phyloP scores from a whole-genome alignment of 2,797 vertebrate genomes.

The Sarcoramphus papa region DNA sequence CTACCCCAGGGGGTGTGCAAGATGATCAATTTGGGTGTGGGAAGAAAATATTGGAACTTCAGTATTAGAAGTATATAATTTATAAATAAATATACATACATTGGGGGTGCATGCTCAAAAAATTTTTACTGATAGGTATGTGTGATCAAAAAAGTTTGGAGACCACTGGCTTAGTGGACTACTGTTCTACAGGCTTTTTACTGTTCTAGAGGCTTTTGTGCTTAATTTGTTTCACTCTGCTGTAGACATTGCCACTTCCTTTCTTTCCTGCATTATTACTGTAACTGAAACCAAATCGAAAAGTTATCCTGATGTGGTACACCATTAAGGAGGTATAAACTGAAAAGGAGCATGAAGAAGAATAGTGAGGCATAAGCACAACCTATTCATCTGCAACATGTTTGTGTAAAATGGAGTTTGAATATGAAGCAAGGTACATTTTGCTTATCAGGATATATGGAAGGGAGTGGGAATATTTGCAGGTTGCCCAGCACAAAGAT shows the following conservation, averaged over 20 bases:
- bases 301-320: neutral
- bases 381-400: neutral
- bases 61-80: neutral
- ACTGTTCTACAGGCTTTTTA: neutral
- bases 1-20: neutral
- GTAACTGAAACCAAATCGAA: neutral
- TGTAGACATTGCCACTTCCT: neutral
- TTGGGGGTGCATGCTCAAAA: neutral
- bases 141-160: fast-evolving
- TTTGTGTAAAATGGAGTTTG: neutral
- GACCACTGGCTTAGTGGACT: neutral
- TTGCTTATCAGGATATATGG: neutral
- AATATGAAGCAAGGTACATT: neutral
- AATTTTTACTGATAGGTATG: neutral
- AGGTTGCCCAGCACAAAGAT: neutral
- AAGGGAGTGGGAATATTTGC: neutral
- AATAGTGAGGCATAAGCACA: neutral
- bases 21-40: neutral
- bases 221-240: neutral
- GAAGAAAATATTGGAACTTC: neutral
- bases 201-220: neutral
- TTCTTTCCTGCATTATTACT: neutral
- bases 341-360: neutral
- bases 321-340: neutral
- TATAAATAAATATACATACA: neutral